phyloP scores from a whole-genome alignment of 2,113 vertebrate genomes.

The Anthoscopus minutus region DNA sequence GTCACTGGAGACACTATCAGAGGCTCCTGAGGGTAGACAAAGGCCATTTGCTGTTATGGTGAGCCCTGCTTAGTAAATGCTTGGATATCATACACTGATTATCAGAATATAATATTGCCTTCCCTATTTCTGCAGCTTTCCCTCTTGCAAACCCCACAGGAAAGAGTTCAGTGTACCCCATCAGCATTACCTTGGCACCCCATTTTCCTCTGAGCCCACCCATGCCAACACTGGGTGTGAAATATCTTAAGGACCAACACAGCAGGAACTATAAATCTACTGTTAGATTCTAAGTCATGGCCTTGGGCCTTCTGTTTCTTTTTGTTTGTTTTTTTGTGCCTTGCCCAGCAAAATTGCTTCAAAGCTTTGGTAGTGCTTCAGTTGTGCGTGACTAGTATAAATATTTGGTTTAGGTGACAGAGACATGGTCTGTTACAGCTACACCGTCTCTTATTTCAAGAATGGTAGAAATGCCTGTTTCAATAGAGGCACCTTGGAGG shows the following conservation, averaged over 20 bases:
- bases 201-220: not conserved
- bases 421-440: not conserved
- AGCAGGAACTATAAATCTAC: not conserved
- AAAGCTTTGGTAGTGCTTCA: not conserved
- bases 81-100: not conserved
- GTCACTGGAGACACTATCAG: not conserved
- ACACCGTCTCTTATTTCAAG: not conserved
- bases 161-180: not conserved
- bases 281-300: not conserved
- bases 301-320: not conserved
- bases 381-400: not conserved
- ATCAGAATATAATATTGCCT: not conserved
- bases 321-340: not conserved
- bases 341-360: not conserved
- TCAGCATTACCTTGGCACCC: not conserved
- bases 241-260: not conserved
- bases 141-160: not conserved
- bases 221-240: not conserved
- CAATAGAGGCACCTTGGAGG: not conserved
- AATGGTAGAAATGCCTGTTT: not conserved
- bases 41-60: rapidly evolving
- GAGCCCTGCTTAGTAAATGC: not conserved
- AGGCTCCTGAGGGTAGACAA: not conserved
- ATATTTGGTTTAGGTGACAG: not conserved
- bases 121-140: not conserved